These are phyloP conservation scores for Steinernema scapterisci DNA, from an alignment of 2,888 invertebrate genomes.

Conservation along the genomic window DNA sequence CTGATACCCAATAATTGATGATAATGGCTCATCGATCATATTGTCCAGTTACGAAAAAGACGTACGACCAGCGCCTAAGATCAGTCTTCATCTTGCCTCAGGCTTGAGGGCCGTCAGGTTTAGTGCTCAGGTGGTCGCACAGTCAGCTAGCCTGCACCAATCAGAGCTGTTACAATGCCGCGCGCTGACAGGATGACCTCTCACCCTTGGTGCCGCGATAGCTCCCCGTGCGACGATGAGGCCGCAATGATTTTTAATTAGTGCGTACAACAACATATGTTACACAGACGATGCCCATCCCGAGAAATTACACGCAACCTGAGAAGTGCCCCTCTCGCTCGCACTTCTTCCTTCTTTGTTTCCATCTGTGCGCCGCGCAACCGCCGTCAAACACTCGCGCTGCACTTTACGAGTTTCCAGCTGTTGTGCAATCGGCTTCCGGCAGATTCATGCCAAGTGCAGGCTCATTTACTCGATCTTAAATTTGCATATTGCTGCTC, in stretches of 20 bases:
- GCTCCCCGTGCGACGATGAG: slow-evolving; percentile 4
- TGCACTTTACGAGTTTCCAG: slow-evolving; percentile 25
- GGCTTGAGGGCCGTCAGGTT: background rate
- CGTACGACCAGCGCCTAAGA: background rate
- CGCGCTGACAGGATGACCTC: background rate
- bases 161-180: slow-evolving; percentile 24
- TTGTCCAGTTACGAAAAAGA: background rate
- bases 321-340: slow-evolving; percentile 2
- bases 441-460: background rate
- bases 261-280: slow-evolving; percentile 25
- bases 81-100: background rate
- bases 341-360: background rate
- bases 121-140: background rate
- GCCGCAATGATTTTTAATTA: slow-evolving; percentile 26
- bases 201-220: background rate
- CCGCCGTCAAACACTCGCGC: background rate
- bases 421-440: slow-evolving; percentile 24
- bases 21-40: slow-evolving; percentile 4
- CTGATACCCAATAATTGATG: slow-evolving; percentile 14
- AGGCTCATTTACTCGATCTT: slow-evolving; percentile 6
- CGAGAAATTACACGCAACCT: slow-evolving; percentile 20
- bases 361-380: background rate
- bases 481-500: slow-evolving; percentile 27
- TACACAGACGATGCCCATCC: background rate
- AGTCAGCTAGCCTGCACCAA: background rate